Evolutionary conservation across 1,140 invertebrate species (phyloP).

Genomic region (Lysiphlebus fabarum): DNA sequence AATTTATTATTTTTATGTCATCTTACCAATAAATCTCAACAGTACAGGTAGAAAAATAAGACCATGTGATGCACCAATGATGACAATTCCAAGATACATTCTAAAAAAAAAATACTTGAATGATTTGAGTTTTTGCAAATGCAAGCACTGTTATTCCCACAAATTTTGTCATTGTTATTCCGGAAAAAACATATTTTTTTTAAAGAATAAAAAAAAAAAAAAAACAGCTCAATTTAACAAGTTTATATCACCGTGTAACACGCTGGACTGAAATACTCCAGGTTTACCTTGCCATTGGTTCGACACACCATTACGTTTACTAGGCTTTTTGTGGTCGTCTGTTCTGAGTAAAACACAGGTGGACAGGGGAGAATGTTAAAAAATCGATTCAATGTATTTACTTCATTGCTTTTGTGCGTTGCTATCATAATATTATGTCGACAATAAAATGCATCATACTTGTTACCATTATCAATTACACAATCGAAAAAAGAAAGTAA

Average conservation of each 20-base stretch:
- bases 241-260: conserved; percentile 20
- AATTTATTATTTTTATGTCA: too few species aligned
- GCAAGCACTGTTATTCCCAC: conserved; percentile 82
- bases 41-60: conserved; percentile 87
- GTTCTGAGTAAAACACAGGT: conserved; percentile 29
- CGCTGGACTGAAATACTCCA: conserved; percentile 33
- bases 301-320: conserved; percentile 16
- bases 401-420: too few species aligned
- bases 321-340: conserved; percentile 34
- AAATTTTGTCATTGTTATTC: conserved; percentile 93
- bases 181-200: conserved; percentile 67
- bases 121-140: conserved; percentile 88
- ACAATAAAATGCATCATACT: too few species aligned
- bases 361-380: conserved; percentile 23
- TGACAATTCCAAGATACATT: conserved; percentile 90
- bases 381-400: conserved; percentile 41
- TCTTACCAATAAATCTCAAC: conserved; percentile 68
- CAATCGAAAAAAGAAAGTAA: too few species aligned
- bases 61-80: conserved; percentile 86
- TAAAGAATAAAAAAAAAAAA: too few species aligned
- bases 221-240: conserved; percentile 5
- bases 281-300: conserved; percentile 45
- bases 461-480: too few species aligned
- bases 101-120: conserved; percentile 91
- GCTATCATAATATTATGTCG: too few species aligned